Percentiles rank a stretch among this genome's conserved stretches.
Conservation (phyloP, 2,797 vertebrate genomes). For the Perodicticus potto region DNA sequence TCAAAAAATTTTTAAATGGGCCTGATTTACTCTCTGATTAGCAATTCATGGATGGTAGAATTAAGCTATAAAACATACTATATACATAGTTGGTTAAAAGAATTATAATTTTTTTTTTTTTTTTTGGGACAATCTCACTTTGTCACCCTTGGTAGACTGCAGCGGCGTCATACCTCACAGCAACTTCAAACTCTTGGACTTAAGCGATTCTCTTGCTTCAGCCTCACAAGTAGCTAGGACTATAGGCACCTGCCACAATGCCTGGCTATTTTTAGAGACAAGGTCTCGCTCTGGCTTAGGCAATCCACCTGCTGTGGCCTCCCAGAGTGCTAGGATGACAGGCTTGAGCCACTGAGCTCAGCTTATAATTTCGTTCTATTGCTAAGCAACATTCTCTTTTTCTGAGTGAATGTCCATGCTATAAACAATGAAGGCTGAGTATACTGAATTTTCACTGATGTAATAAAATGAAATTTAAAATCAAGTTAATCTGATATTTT, state of each 20-base stretch:
- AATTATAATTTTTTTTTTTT: background rate
- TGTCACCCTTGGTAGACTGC: too few relatives aligned
- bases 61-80: background rate
- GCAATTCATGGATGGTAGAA: conserved; percentile 1
- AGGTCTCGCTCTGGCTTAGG: too few relatives aligned
- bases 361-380: background rate
- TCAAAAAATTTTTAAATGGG: background rate
- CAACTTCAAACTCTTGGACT: too few relatives aligned
- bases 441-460: background rate
- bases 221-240: too few relatives aligned
- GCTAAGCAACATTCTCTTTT: background rate
- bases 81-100: background rate
- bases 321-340: too few relatives aligned
- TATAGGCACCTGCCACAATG: too few relatives aligned
- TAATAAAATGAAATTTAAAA: conserved; percentile 50
- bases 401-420: background rate
- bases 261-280: too few relatives aligned
- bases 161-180: too few relatives aligned
- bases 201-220: too few relatives aligned
- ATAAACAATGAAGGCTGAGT: background rate
- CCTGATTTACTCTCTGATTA: conserved; percentile 17
- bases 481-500: conserved; percentile 30
- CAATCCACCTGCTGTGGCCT: too few relatives aligned
- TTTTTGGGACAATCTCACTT: too few relatives aligned
- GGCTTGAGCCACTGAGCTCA: too few relatives aligned